Evolutionary conservation across 2,113 vertebrate genomes (phyloP).

Genomic region (Onychostruthus taczanowskii): DNA sequence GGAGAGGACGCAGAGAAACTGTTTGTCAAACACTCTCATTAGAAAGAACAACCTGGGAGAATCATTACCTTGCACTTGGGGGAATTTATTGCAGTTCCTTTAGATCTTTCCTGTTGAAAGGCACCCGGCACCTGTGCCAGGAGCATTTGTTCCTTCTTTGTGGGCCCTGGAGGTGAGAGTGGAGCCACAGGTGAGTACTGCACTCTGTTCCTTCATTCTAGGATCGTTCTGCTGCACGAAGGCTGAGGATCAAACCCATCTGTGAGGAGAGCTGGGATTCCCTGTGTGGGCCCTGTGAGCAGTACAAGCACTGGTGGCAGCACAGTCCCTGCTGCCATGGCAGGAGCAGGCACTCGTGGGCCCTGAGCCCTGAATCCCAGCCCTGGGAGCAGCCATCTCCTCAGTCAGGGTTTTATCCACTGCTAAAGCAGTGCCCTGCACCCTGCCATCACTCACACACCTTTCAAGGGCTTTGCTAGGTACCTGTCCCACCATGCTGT

Average conservation of each 20-base stretch:
- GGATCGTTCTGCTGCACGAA: accelerated
- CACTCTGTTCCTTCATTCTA: background rate
- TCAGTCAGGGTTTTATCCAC: accelerated
- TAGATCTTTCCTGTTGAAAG: background rate
- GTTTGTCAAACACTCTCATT: background rate
- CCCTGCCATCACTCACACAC: background rate
- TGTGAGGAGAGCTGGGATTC: background rate
- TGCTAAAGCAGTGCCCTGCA: background rate
- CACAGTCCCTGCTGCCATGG: accelerated
- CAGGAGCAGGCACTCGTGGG: background rate
- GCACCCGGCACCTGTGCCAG: background rate
- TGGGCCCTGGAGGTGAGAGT: background rate
- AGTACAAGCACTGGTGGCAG: accelerated
- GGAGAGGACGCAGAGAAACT: background rate
- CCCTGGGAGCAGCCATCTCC: background rate
- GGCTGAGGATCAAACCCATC: background rate
- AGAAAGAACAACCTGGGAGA: background rate
- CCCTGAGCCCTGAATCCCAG: background rate
- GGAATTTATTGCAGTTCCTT: background rate
- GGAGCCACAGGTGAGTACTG: background rate
- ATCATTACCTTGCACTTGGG: background rate
- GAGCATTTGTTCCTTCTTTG: accelerated
- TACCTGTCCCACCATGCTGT: accelerated
- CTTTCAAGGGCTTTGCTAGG: background rate
- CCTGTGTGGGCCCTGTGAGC: accelerated